Base-by-base conservation (phyloP, 2,113 vertebrate species). In the Hypanus sabinus region DNA sequence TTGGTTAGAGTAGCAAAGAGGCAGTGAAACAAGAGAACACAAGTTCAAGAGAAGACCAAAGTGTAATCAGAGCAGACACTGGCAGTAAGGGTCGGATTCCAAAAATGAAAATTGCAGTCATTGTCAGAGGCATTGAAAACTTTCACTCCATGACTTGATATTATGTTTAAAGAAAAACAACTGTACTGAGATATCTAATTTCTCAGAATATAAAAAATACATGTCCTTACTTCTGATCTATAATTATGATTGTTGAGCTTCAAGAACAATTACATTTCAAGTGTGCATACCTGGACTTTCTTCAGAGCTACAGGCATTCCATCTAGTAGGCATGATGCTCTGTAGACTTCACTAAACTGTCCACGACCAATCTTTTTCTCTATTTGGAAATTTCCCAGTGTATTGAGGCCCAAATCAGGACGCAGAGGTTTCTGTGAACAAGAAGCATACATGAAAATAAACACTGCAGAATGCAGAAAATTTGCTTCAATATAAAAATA, bases 341-440 rank as follows among this genome's bases (percentile, higher is more conserved):
- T 97, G 95, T 98, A 99, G 94, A 99, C 99, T 97, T 99, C 99
- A 94, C 99, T 99, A 95, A 99, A 99, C 95, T 99, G 99, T 94
- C 99, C 99, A 85, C 98, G 98, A 87, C 99, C 98, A 83, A 99
- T 99, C 96, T 99, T 99, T 95, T 99, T 99, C 96, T 98, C 98
- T 95, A 99, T 99, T 95, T 97, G 97, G 96, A 99, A 99, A 96
- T 99, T 99, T 95, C 98, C 98, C 95, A 99, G 96, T 0, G 97
- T 98, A 94, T 98, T 99, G 93, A 99, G 98, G 95, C 98, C 98
- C 98, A 99, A 98, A 94, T 99, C 98, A 0, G 97, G 98, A 94
- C 98, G 97, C 94, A 99, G 96, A 68, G 97, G 98, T 96, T 98
- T 99, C 98, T 99, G 96, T 75, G 96, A 96, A 55, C 70, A 95